Evolutionary conservation across 2,113 vertebrate genomes (phyloP), one percentile per base, ranked within the genome.

Genomic region (Chaetura pelagica): DNA sequence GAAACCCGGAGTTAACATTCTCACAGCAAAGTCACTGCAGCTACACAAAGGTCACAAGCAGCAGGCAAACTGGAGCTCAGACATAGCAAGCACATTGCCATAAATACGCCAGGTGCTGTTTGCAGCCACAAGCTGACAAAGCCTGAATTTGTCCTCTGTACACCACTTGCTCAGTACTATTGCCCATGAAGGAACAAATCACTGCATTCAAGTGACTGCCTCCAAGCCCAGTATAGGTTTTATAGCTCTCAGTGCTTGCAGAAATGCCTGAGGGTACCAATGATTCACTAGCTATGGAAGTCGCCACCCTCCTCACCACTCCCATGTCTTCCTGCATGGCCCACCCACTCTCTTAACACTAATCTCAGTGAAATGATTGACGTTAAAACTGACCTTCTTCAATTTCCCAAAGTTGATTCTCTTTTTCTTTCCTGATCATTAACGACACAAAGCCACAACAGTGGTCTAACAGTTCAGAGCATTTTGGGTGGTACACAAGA

Each of bases 401-500:
- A 18, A 2, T 6, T 48, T 78, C 34, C 1, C 0, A 3, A 48
- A 62, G 8, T 8, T 66, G 22, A 16, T 15, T 40, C 19, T 19
- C 35, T 40, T 48, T 48, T 89, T 19, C 19, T 32, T 22, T 68
- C 34, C 42, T n/a, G 6, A 67, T 42, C 32, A 52, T 34, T 78
- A 91, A 71, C 40, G 42, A 57, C 11, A 38, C 18, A 18, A 84
- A 87, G 30, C 40, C 68, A 52, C 35, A 72, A 59, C 15, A 3
- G 4, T 9, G 8, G 7, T 35, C 30, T 32, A 38, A 55, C 10
- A 51, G 22, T 29, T 66, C 59, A 44, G 59, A 77, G 38, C 29
- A 51, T 21, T 90, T 30, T 42, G 9, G 34, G 12, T 10, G 4
- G 21, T 12, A 32, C 8, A 67, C 9, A 81, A 55, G 27, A 66